Percentiles rank a stretch among this genome's conserved stretches.
Conservation (phyloP, 2,113 vertebrate species). For the Aythya baeri region DNA sequence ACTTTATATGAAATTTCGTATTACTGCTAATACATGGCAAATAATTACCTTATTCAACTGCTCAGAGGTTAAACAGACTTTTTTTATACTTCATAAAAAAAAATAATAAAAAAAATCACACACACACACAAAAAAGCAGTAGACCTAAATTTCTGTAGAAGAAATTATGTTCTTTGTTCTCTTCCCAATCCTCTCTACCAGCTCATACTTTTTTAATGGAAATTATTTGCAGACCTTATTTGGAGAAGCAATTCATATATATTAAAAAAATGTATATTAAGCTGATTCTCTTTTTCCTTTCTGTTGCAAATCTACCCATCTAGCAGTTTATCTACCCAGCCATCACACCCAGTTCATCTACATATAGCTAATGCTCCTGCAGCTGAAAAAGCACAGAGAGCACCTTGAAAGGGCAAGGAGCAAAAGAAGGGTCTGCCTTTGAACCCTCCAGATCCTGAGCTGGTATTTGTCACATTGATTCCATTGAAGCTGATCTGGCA, state of each 20-base stretch:
- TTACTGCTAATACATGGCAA: slow-evolving; percentile 51
- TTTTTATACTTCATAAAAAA: slow-evolving; percentile 34
- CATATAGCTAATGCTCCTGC: background rate
- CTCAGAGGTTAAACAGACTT: slow-evolving; percentile 34
- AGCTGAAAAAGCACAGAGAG: background rate
- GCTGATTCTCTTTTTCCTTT: background rate
- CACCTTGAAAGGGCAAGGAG: background rate
- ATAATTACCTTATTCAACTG: slow-evolving; percentile 57
- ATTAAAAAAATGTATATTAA: background rate
- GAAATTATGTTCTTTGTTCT: background rate
- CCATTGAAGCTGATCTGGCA: background rate
- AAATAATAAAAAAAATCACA: slow-evolving; percentile 23
- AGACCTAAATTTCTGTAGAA: background rate
- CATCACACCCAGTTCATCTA: background rate
- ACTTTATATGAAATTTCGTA: slow-evolving; percentile 37
- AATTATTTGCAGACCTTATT: background rate
- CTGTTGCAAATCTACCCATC: background rate
- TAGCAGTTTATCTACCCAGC: background rate
- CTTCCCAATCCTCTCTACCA: background rate
- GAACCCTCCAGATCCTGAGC: background rate
- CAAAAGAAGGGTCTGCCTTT: background rate
- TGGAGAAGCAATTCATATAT: background rate
- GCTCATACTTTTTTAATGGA: background rate
- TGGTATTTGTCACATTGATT: background rate
- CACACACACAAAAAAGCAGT: background rate